Percentiles rank a stretch among this genome's conserved stretches.
Conservation (phyloP, 2,797 vertebrate genomes). For the Myotis vivesi region DNA sequence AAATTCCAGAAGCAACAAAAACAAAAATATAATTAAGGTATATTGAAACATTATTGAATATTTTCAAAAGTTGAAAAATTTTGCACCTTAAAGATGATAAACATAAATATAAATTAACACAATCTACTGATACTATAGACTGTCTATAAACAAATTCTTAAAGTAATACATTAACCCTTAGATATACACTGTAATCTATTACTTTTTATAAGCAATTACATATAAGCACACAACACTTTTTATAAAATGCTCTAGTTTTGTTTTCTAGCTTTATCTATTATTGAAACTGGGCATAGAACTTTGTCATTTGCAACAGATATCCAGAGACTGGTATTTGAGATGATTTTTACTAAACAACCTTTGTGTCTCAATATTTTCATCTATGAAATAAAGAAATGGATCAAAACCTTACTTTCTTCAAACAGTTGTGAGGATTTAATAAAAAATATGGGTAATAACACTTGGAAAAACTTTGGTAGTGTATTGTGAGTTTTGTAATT, state of each 20-base stretch:
- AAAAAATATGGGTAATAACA: neutral
- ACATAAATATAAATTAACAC: neutral
- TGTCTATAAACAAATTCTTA: neutral
- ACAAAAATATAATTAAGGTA: neutral
- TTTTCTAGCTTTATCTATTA: slow-evolving; percentile 17
- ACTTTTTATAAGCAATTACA: neutral
- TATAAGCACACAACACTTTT: neutral
- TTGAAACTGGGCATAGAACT: neutral
- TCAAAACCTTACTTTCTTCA: neutral
- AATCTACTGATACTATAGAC: neutral
- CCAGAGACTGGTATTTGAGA: neutral
- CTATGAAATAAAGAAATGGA: neutral
- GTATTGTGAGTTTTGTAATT: neutral
- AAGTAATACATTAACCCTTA: neutral
- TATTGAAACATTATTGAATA: neutral
- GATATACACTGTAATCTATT: neutral
- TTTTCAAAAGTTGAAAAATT: neutral
- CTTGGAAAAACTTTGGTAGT: neutral
- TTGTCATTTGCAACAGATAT: neutral
- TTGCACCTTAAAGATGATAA: neutral
- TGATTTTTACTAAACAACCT: neutral
- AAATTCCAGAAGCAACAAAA: neutral
- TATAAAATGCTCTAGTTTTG: neutral
- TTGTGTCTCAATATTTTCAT: neutral
- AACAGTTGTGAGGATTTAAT: neutral